Base-by-base conservation (phyloP, 2,888 invertebrate genomes). In the Harpalus rubripes region DNA sequence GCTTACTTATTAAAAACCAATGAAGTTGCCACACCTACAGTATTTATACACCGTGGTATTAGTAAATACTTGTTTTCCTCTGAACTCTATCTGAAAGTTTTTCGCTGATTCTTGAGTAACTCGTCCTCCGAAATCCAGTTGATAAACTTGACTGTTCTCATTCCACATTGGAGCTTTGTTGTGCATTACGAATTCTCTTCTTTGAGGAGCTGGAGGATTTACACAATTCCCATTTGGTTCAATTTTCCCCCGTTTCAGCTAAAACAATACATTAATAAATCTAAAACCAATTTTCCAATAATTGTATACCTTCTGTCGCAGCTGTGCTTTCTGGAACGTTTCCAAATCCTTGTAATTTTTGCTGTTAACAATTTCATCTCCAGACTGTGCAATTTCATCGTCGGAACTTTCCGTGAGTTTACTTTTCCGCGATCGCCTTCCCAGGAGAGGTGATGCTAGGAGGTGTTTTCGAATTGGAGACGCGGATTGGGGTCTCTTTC, bases 101-200 rank as follows among this genome's bases (percentile, higher is more conserved):
- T 99, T 99, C 15, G 99, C 99, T 63, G 98, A 99, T 91, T 99
- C 99, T 92, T 99, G 99, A 3, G 99, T 99, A 85, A 99, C 99
- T 87, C 99, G 93, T 10, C 99, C 99, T 4, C 99, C 99, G 92
- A 99, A 99, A 92, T 99, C 99, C 65, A 99, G 93, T 90, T 99
- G 99, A 92, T 99, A 99, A 12, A 99, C 99, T 92, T 99, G 99
- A 90, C 98, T 98, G 91, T 97, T 97, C 92, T 99, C 99, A 91
- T 99, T 99, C 99, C 99, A 99, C 91, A 92, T 92, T 1, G 91
- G 91, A 7, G 96, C 95, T 92, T 99, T 99, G 92, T 99, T 99
- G 92, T 98, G 98, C 97, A 99, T 98, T 72, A 98, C 95, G 89
- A 98, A 96, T 91, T 98, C 97, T 6, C 96, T 92, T 61, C 95